Conservation (phyloP, 2,797 vertebrate species). For the Leptoclinus maculatus region DNA sequence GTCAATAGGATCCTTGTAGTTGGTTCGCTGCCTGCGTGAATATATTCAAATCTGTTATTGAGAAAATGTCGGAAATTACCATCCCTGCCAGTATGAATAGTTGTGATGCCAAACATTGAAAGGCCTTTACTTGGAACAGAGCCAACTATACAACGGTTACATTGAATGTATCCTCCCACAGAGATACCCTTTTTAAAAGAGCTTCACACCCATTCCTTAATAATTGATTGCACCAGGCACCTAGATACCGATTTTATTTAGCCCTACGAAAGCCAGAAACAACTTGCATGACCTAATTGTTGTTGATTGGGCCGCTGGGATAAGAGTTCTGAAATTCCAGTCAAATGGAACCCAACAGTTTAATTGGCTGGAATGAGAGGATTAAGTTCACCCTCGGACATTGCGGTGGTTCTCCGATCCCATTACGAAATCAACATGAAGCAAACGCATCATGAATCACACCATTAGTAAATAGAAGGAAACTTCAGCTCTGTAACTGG, state of each 20-base stretch:
- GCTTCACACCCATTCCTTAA: constrained; percentile 1
- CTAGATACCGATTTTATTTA: constrained; percentile 2
- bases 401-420: constrained; percentile 4
- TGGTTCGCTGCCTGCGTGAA: too few relatives aligned
- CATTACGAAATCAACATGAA: constrained; percentile 34
- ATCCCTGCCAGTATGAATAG: too few relatives aligned
- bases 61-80: too few relatives aligned
- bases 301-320: constrained; percentile 14
- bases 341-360: constrained; percentile 40
- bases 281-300: constrained; percentile 27
- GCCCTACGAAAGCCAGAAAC: constrained; percentile 14
- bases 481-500: neutral
- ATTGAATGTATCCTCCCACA: neutral
- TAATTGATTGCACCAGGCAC: neutral
- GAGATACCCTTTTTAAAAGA: neutral
- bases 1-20: too few relatives aligned
- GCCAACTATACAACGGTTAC: neutral
- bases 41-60: too few relatives aligned
- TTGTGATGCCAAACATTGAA: too few relatives aligned
- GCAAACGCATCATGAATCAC: constrained; percentile 37
- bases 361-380: constrained; percentile 39
- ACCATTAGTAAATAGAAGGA: constrained; percentile 38
- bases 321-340: constrained; percentile 14
- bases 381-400: constrained; percentile 18
- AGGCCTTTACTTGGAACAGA: neutral